A percentile compares a stretch with the other conserved stretches of the same genome.
These are phyloP conservation scores for Campoplex capitator DNA, from an alignment of 2,888 invertebrate species.

Conservation along the genomic window DNA sequence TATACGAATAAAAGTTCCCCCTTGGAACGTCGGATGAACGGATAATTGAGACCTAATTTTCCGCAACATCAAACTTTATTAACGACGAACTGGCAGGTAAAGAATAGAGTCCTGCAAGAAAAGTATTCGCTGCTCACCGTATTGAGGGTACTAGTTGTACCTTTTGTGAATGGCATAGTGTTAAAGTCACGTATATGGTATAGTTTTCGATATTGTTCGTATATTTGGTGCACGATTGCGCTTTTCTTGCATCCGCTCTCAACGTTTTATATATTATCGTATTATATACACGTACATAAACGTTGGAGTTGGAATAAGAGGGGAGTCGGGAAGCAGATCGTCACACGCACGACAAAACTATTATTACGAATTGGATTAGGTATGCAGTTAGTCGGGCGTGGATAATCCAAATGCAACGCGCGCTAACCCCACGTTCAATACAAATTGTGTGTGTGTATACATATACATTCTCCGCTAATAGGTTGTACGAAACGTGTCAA, in stretches of 20 bases:
- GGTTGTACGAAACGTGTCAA: conserved; percentile 72
- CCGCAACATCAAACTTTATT: conserved; percentile 83
- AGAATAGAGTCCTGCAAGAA: conserved; percentile 63
- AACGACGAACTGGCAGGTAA: conserved; percentile 77
- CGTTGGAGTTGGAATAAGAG: neutral
- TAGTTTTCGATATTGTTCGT: conserved; percentile 30
- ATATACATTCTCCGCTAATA: conserved; percentile 51
- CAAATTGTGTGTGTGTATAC: conserved; percentile 13
- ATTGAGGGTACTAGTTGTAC: conserved; percentile 36
- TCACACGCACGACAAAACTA: conserved; percentile 75
- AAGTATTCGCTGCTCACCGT: neutral
- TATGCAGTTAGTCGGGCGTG: conserved; percentile 80
- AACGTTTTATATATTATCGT: conserved; percentile 22
- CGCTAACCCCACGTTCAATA: conserved; percentile 32
- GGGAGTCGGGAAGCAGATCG: conserved; percentile 63
- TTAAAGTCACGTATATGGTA: conserved; percentile 1
- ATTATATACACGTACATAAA: conserved; percentile 5
- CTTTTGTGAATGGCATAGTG: neutral
- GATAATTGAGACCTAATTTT: conserved; percentile 82
- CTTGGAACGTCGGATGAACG: conserved; percentile 61
- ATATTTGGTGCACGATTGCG: conserved; percentile 26
- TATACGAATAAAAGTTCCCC: conserved; percentile 33
- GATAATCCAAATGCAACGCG: conserved; percentile 77
- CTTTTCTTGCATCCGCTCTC: conserved; percentile 41
- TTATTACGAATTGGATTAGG: conserved; percentile 81